Evolutionary conservation across 2,113 vertebrate genomes (phyloP).

Genomic region (Eclectus roratus): DNA sequence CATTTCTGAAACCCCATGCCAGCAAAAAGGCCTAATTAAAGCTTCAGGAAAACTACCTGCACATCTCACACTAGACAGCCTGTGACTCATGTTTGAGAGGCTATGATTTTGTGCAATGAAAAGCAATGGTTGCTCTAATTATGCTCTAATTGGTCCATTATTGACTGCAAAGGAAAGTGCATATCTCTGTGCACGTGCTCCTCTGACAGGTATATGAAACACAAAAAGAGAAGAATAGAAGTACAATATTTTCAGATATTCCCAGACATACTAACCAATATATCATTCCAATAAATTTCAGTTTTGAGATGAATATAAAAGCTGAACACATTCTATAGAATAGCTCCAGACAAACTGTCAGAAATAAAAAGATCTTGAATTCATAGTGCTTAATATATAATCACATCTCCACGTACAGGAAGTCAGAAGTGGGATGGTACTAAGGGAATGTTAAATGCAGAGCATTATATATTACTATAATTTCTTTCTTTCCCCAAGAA

Average conservation of each 20-base stretch:
- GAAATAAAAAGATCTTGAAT: neutral
- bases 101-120: neutral
- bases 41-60: neutral
- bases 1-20: neutral
- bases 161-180: neutral
- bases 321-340: neutral
- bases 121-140: slow-evolving; percentile 31
- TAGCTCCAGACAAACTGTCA: neutral
- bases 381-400: slow-evolving; percentile 12
- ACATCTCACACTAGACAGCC: neutral
- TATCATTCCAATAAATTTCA: neutral
- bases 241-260: neutral
- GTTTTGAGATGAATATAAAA: slow-evolving; percentile 14
- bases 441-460: slow-evolving; percentile 57
- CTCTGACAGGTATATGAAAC: neutral
- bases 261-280: neutral
- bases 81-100: neutral
- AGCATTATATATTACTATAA: slow-evolving; percentile 41
- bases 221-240: neutral
- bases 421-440: slow-evolving; percentile 48
- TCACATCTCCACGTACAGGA: neutral
- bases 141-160: slow-evolving; percentile 7
- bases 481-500: slow-evolving; percentile 34
- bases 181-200: neutral
- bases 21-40: neutral